Percentiles rank a stretch among this genome's conserved stretches.
phyloP scores from a whole-genome alignment of 2,888 invertebrate species.

The Physocephala rufipes region DNA sequence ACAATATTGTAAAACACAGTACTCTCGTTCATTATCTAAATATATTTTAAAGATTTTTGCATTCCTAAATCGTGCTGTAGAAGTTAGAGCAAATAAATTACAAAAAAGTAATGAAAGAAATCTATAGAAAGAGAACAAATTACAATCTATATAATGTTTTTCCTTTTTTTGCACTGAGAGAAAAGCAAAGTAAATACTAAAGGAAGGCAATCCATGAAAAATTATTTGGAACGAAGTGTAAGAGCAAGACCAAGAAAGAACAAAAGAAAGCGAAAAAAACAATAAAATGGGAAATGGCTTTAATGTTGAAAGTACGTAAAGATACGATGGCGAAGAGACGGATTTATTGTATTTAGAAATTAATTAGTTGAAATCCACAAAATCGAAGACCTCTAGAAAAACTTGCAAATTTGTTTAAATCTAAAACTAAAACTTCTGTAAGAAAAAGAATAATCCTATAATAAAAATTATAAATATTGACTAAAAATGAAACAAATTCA shows the following conservation, averaged over 20 bases:
- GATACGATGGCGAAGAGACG: conserved; percentile 11
- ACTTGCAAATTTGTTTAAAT: conserved; percentile 36
- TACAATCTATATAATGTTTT: conserved; percentile 24
- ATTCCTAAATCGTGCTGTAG: background rate
- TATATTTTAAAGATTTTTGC: background rate
- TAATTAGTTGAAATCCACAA: no score
- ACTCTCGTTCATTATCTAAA: background rate
- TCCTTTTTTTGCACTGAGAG: conserved; percentile 30
- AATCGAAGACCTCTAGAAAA: background rate
- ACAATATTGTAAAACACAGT: conserved; percentile 29
- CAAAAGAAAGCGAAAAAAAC: background rate
- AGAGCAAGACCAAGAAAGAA: background rate
- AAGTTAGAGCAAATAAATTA: conserved; percentile 3
- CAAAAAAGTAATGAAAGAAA: background rate
- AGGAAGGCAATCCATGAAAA: conserved; percentile 4
- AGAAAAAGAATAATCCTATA: background rate
- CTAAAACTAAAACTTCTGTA: conserved; percentile 9
- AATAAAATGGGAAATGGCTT: background rate
- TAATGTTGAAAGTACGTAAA: conserved; percentile 10
- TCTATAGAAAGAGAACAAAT: background rate
- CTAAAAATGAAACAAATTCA: background rate
- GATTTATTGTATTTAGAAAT: conserved; percentile 19
- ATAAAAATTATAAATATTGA: conserved; percentile 6
- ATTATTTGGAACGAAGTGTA: background rate
- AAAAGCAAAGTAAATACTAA: conserved; percentile 8